These are phyloP conservation scores for Gymnocephalus cernua DNA, from an alignment of 2,113 vertebrate genomes.

Conservation along the genomic window DNA sequence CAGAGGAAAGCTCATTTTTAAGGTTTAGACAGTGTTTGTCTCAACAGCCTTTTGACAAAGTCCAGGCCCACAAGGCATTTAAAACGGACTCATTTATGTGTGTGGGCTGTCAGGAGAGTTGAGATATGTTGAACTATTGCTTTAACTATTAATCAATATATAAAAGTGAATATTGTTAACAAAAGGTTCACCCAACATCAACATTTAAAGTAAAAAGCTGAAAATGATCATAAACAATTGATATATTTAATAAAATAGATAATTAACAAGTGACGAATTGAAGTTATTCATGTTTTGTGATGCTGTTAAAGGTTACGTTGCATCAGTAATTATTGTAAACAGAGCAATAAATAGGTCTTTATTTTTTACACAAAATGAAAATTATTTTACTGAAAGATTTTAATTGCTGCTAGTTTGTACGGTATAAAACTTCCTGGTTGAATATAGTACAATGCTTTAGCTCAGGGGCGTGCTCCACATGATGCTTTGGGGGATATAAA, in stretches of 20 bases:
- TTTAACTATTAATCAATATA: not conserved
- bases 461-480: not conserved
- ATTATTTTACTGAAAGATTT: not conserved
- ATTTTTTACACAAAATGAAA: not conserved
- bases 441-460: not conserved
- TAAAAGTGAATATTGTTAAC: not conserved
- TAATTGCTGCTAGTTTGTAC: not conserved
- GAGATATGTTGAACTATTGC: slow-evolving; percentile 16
- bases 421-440: not conserved
- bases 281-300: not conserved
- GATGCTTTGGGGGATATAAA: not conserved
- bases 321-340: not conserved
- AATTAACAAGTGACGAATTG: not conserved
- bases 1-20: slow-evolving; percentile 74
- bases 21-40: slow-evolving; percentile 71
- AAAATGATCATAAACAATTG: no score
- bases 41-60: slow-evolving; percentile 71
- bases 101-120: slow-evolving; percentile 80
- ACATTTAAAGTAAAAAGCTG: not conserved
- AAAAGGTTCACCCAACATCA: not conserved
- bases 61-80: slow-evolving; percentile 79
- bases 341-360: not conserved
- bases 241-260: not conserved
- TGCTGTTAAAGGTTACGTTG: not conserved
- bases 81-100: slow-evolving; percentile 81